Conservation (phyloP, 2,113 vertebrate species). For the Tor tambroides region DNA sequence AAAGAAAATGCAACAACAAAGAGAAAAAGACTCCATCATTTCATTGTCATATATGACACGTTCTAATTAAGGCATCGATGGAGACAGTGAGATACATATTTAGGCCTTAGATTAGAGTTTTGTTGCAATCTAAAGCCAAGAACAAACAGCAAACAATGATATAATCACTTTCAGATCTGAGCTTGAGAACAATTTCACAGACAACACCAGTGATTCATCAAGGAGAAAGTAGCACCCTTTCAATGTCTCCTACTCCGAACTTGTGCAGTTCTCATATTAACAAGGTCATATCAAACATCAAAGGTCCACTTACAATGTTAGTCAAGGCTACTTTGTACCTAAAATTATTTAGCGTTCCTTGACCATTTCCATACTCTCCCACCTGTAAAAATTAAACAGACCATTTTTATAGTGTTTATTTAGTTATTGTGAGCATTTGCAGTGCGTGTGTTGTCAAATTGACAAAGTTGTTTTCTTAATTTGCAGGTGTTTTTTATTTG, state of each 20-base stretch:
- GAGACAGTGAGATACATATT: constrained; percentile 5
- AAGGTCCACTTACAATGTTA: neutral
- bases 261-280: neutral
- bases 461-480: too few species aligned
- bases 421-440: too few species aligned
- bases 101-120: neutral
- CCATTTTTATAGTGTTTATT: neutral
- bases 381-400: neutral
- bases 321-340: neutral
- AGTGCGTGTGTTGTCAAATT: too few species aligned
- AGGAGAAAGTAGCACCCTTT: neutral
- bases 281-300: neutral
- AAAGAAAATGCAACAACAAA: neutral
- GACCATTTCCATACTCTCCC: neutral
- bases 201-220: neutral
- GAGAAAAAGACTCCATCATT: constrained; percentile 16
- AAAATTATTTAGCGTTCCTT: neutral
- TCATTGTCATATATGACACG: constrained; percentile 22
- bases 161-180: neutral
- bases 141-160: neutral
- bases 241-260: neutral
- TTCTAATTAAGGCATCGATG: constrained; percentile 27
- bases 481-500: too few species aligned
- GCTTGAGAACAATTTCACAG: constrained; percentile 2
- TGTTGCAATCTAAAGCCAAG: neutral